These are phyloP conservation scores for Tanytarsus gracilentus DNA, from an alignment of 2,888 invertebrate genomes.

Conservation along the genomic window DNA sequence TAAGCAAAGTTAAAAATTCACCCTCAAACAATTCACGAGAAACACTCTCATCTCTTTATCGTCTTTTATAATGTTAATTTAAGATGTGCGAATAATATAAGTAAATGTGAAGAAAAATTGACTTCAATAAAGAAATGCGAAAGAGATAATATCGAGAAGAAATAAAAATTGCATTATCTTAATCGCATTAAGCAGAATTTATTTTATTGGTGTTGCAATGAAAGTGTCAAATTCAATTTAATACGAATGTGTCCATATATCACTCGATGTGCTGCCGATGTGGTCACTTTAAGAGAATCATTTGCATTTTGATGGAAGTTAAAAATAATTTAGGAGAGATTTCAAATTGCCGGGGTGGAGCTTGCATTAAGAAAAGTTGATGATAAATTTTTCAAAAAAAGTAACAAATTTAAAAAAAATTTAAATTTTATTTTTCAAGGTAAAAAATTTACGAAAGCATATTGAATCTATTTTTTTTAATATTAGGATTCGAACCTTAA, in stretches of 20 bases:
- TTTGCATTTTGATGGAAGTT: not conserved
- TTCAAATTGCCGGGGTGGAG: not conserved
- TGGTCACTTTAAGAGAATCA: not conserved
- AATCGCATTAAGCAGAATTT: not conserved
- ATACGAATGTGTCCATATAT: not conserved
- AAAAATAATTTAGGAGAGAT: not conserved
- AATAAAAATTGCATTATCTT: constrained; percentile 20
- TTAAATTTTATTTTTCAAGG: too few species aligned
- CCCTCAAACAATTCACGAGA: too few species aligned
- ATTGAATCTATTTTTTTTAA: too few species aligned
- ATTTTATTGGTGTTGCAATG: constrained; percentile 3
- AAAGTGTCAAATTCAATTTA: constrained; percentile 14
- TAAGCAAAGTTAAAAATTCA: too few species aligned
- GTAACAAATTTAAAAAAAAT: too few species aligned
- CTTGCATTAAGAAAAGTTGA: not conserved
- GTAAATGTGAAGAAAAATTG: not conserved
- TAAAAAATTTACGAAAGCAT: too few species aligned
- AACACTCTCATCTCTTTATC: too few species aligned
- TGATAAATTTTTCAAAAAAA: too few species aligned
- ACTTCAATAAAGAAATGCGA: not conserved
- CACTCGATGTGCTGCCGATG: not conserved
- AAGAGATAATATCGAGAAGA: not conserved
- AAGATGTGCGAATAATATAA: not conserved
- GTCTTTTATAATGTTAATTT: too few species aligned
- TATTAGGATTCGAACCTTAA: too few species aligned